These are phyloP conservation scores for Euclidia mi DNA, from an alignment of 2,888 invertebrate species.

Conservation along the genomic window DNA sequence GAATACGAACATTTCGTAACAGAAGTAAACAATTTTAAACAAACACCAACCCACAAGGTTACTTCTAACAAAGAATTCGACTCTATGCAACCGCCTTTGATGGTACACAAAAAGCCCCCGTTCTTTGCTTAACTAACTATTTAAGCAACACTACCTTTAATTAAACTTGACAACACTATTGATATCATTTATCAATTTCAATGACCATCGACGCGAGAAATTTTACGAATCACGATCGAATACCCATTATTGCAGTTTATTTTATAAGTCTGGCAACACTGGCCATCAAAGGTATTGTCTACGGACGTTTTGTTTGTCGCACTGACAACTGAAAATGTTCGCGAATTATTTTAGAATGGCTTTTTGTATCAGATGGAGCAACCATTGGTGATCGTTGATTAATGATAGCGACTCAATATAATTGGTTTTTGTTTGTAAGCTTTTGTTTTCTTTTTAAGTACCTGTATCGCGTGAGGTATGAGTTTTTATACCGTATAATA, in stretches of 20 bases:
- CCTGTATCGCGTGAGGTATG: conserved; percentile 5
- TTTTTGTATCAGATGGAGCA: conserved; percentile 31
- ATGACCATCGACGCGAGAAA: conserved; percentile 74
- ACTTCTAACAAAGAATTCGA: conserved; percentile 35
- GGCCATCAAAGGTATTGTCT: conserved; percentile 64
- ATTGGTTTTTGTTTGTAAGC: conserved; percentile 30
- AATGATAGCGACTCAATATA: conserved; percentile 28
- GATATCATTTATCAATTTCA: conserved; percentile 87
- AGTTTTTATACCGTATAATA: not conserved
- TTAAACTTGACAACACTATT: conserved; percentile 87
- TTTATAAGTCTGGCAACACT: conserved; percentile 70
- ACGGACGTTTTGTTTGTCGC: conserved; percentile 59
- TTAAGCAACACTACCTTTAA: conserved; percentile 85
- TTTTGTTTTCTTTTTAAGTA: conserved; percentile 11
- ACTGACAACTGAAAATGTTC: conserved; percentile 60
- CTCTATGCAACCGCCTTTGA: conserved; percentile 53
- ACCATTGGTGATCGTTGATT: conserved; percentile 35
- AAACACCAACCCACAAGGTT: conserved; percentile 53
- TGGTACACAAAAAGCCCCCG: conserved; percentile 73
- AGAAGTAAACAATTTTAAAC: conserved; percentile 51
- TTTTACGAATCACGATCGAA: conserved; percentile 69
- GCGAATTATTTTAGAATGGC: conserved; percentile 53
- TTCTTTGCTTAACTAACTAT: conserved; percentile 85
- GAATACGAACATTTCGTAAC: conserved; percentile 40
- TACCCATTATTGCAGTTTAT: conserved; percentile 60